Conservation (phyloP, 2,797 vertebrate genomes). For the Halcyon leucocephala region DNA sequence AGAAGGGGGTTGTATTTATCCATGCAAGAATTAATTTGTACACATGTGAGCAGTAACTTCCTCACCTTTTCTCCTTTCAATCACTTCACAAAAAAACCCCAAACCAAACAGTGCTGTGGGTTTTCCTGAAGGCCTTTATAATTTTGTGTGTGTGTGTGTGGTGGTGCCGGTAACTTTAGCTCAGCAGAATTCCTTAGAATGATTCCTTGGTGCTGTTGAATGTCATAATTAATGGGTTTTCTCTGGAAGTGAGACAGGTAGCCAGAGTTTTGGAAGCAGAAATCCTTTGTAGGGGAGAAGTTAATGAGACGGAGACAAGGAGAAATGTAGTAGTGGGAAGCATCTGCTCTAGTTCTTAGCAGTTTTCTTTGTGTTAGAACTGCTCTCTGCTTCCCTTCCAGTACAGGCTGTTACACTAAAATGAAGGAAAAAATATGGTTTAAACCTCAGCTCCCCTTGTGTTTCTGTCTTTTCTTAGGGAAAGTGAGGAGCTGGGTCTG, state of each 20-base stretch:
- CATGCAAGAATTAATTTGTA: accelerated
- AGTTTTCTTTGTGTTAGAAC: not conserved
- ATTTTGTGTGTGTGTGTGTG: not conserved
- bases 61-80: not conserved
- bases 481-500: not conserved
- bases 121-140: not conserved
- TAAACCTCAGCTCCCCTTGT: not conserved
- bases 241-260: not conserved
- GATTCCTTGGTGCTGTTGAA: not conserved
- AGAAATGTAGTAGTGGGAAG: not conserved
- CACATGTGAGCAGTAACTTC: not conserved
- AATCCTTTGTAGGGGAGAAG: not conserved
- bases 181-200: slow-evolving; percentile 26
- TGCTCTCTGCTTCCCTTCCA: not conserved
- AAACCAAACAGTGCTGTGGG: too few relatives aligned
- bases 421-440: accelerated
- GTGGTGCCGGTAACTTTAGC: not conserved
- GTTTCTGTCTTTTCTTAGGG: not conserved
- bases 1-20: not conserved
- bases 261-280: not conserved
- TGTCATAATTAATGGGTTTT: slow-evolving; percentile 29
- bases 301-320: slow-evolving; percentile 24
- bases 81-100: not conserved
- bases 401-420: not conserved
- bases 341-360: not conserved